These are phyloP conservation scores for Platycheirus rosarum DNA, from an alignment of 2,888 invertebrate genomes.

Conservation along the genomic window DNA sequence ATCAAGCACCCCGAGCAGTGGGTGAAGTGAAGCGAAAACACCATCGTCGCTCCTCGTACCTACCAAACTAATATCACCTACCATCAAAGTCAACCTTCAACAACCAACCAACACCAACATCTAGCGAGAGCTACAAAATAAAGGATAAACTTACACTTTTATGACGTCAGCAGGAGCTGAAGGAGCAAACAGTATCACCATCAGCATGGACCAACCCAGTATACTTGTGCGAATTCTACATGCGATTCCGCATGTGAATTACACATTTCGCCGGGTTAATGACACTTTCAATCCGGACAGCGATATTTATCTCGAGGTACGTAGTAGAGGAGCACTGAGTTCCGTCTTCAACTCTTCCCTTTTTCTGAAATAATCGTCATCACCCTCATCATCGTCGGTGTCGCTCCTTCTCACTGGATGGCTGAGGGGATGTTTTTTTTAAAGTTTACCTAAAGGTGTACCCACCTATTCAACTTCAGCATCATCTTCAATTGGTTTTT, in stretches of 20 bases:
- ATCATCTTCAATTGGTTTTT: constrained; percentile 53
- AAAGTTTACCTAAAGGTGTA: constrained; percentile 42
- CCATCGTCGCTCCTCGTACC: constrained; percentile 33
- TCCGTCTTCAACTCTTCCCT: constrained; percentile 43
- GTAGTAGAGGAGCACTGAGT: constrained; percentile 75
- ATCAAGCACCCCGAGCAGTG: constrained; percentile 34
- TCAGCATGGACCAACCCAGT: constrained; percentile 89
- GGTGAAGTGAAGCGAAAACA: constrained; percentile 49
- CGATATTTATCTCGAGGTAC: constrained; percentile 94
- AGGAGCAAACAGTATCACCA: constrained; percentile 57
- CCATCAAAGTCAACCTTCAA: constrained; percentile 62
- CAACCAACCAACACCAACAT: constrained; percentile 30
- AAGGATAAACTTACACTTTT: constrained; percentile 71
- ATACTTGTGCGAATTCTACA: constrained; percentile 94
- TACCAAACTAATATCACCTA: constrained; percentile 15
- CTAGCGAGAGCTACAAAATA: constrained; percentile 30
- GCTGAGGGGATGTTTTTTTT: constrained; percentile 10
- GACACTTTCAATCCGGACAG: constrained; percentile 95
- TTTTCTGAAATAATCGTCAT: constrained; percentile 25
- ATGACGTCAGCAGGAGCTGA: constrained; percentile 67
- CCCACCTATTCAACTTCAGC: constrained; percentile 26
- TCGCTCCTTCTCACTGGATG: constrained; percentile 12
- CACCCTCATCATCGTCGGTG: constrained; percentile 7
- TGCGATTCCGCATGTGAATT: constrained; percentile 95
- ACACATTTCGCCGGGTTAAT: constrained; percentile 94